phyloP scores from a whole-genome alignment of 2,113 vertebrate genomes.

The Tetraodon nigroviridis region DNA sequence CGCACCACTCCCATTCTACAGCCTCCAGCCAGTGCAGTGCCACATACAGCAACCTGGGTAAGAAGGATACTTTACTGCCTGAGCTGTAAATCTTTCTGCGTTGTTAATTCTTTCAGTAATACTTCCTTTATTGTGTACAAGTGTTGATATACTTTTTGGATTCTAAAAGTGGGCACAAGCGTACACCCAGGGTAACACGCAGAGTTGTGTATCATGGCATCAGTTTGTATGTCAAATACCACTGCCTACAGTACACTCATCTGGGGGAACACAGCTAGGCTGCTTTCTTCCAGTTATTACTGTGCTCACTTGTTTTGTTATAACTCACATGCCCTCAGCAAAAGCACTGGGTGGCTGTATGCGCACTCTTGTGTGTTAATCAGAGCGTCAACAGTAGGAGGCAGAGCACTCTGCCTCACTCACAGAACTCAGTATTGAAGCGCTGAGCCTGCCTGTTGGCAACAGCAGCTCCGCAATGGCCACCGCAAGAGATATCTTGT shows the following conservation, averaged over 20 bases:
- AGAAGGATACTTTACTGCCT: slow-evolving; percentile 31
- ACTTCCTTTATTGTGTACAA: too few species aligned
- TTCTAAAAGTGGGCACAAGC: too few species aligned
- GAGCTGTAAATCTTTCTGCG: not conserved
- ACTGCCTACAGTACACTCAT: not conserved
- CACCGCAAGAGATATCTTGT: slow-evolving; percentile 17
- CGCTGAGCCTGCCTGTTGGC: slow-evolving; percentile 43
- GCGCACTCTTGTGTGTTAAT: slow-evolving; percentile 40
- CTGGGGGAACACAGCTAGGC: not conserved
- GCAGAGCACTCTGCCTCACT: slow-evolving; percentile 44
- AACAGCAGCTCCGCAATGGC: slow-evolving; percentile 31
- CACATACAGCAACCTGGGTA: slow-evolving; percentile 94
- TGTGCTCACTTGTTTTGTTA: slow-evolving; percentile 9
- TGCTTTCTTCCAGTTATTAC: slow-evolving; percentile 1
- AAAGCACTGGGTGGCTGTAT: slow-evolving; percentile 1
- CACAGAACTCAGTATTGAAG: slow-evolving; percentile 28
- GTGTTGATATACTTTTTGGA: too few species aligned
- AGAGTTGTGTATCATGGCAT: too few species aligned
- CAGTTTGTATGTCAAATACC: not conserved
- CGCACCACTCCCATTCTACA: slow-evolving; percentile 69
- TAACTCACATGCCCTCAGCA: slow-evolving; percentile 7
- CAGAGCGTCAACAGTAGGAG: slow-evolving; percentile 45
- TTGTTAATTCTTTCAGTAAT: too few species aligned
- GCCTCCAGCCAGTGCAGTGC: slow-evolving; percentile 83
- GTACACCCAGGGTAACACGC: too few species aligned